Evolutionary conservation across 37 sponge, comb jelly and placozoan genomes (phyloP).

Genomic region (Tethya wilhelma): DNA sequence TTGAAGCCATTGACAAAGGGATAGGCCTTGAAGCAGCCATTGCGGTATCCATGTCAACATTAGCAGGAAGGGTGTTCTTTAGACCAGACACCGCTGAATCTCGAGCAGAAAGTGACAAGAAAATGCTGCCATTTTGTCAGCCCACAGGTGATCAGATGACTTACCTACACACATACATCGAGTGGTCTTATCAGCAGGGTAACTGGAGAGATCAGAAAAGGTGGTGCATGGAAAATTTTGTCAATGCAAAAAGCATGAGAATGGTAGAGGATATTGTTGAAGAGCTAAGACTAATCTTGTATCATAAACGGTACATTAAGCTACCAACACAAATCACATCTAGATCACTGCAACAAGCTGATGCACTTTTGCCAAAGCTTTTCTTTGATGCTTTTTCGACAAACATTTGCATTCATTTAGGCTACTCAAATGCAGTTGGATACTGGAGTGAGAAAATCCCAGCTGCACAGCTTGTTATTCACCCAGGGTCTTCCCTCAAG

Average conservation of each 20-base stretch:
- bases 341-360: constrained; percentile 39
- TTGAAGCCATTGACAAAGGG: constrained; percentile 47
- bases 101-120: constrained; percentile 64
- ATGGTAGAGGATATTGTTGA: constrained; percentile 60
- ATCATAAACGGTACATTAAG: constrained; percentile 2
- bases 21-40: constrained; percentile 57
- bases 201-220: constrained; percentile 41
- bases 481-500: constrained; percentile 54
- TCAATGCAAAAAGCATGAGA: constrained; percentile 77
- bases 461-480: constrained; percentile 32
- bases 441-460: constrained; percentile 39
- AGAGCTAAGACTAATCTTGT: constrained; percentile 42
- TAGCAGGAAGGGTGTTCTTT: constrained; percentile 64
- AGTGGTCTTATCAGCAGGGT: constrained; percentile 35
- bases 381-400: constrained; percentile 54
- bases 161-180: constrained; percentile 33
- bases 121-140: constrained; percentile 60
- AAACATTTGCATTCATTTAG: constrained; percentile 54
- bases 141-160: constrained; percentile 64
- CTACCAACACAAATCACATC: background rate
- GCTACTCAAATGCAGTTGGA: constrained; percentile 61
- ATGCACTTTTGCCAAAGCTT: constrained; percentile 26
- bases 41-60: constrained; percentile 55
- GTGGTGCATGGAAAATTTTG: constrained; percentile 74
- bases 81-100: constrained; percentile 58